These are phyloP conservation scores for Pseudopleuronectes americanus DNA, from an alignment of 2,797 vertebrate species.

Conservation along the genomic window DNA sequence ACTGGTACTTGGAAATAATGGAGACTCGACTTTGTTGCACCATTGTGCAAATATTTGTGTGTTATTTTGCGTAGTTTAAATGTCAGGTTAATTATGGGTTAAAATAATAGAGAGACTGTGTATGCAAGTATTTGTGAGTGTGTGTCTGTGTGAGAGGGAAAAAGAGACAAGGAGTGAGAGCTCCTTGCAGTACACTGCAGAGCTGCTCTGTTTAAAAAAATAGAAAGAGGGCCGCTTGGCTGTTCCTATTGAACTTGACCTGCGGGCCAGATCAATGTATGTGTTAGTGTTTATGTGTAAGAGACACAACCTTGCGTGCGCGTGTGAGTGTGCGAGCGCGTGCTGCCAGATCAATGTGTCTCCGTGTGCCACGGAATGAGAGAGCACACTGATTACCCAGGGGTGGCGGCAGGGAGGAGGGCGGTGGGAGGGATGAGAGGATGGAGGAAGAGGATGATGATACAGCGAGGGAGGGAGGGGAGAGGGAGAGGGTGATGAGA, in stretches of 20 bases:
- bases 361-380: constrained; percentile 86
- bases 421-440: constrained; percentile 40
- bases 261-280: constrained; percentile 85
- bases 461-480: constrained; percentile 51
- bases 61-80: constrained; percentile 24
- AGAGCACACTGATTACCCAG: constrained; percentile 86
- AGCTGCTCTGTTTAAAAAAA: constrained; percentile 70
- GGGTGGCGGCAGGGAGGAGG: constrained; percentile 63
- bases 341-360: constrained; percentile 78
- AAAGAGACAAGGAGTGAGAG: constrained; percentile 43
- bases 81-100: constrained; percentile 32
- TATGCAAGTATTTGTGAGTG: not conserved
- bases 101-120: constrained; percentile 7
- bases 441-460: constrained; percentile 64
- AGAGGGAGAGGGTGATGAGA: constrained; percentile 46
- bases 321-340: constrained; percentile 41
- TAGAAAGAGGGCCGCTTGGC: constrained; percentile 72
- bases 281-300: constrained; percentile 61
- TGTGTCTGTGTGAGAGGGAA: constrained; percentile 29
- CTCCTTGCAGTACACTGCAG: constrained; percentile 69
- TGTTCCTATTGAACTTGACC: constrained; percentile 88
- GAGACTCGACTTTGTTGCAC: not conserved
- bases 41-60: not conserved
- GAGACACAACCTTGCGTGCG: constrained; percentile 54
- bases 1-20: not conserved